Percentiles rank a stretch among this genome's conserved stretches.
Evolutionary conservation across 2,797 vertebrate species (phyloP).

Genomic region (Hozukius guyotensis): DNA sequence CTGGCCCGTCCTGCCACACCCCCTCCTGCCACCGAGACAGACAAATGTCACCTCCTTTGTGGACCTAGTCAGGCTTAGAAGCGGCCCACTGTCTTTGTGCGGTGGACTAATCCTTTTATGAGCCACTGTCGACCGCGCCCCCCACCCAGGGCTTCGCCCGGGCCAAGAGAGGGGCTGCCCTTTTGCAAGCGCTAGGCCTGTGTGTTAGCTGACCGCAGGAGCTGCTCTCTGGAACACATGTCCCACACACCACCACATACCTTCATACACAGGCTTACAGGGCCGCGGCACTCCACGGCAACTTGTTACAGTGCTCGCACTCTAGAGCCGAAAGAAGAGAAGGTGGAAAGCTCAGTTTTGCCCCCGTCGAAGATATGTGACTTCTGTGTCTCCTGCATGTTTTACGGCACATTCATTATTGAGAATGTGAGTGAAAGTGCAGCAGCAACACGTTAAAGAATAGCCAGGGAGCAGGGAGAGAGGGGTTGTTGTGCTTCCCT

Average conservation of each 20-base stretch:
- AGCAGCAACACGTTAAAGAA: constrained; percentile 76
- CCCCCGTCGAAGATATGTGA: constrained; percentile 53
- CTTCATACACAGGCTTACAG: constrained; percentile 65
- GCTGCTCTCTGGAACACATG: constrained; percentile 73
- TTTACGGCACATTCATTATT: constrained; percentile 75
- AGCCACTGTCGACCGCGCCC: constrained; percentile 81
- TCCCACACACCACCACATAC: constrained; percentile 66
- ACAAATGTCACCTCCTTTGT: constrained; percentile 90
- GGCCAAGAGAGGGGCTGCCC: constrained; percentile 59
- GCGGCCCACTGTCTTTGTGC: constrained; percentile 86
- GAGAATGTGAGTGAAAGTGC: constrained; percentile 73
- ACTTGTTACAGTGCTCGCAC: constrained; percentile 54
- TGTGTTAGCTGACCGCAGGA: constrained; percentile 71
- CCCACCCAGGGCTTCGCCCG: constrained; percentile 47
- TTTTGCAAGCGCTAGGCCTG: constrained; percentile 53
- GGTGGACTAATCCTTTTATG: constrained; percentile 87
- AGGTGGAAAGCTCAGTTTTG: constrained; percentile 41
- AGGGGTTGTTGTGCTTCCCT: constrained; percentile 71
- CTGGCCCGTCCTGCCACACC: constrained; percentile 67
- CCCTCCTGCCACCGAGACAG: constrained; percentile 85
- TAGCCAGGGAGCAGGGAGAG: constrained; percentile 68
- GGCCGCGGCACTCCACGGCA: constrained; percentile 45
- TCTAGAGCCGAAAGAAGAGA: constrained; percentile 26
- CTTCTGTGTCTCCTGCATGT: constrained; percentile 71
- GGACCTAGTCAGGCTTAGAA: constrained; percentile 84